Evolutionary conservation across 1,140 invertebrate species (phyloP), one percentile per base, ranked within the genome.

Genomic region (Drosophila baimaii): DNA sequence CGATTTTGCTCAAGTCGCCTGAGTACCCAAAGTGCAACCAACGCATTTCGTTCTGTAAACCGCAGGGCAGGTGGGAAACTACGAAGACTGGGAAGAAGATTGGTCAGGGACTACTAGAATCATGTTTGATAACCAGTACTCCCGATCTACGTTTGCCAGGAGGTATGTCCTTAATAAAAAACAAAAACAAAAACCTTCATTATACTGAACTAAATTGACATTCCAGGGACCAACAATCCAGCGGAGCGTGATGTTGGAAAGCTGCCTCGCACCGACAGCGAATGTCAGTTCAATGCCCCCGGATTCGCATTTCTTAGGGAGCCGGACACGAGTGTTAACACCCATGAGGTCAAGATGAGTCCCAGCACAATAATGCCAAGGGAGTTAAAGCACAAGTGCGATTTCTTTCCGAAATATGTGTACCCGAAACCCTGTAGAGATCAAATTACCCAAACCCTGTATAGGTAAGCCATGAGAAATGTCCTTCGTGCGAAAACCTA

Each of bases 361-460:
- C 39, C 66, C 2, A 68, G 73, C 1, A 3, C 61, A 15, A 43
- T 49, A n/a, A 44, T 25, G 15, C 43, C 66, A 9, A 75, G 55
- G 47, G 72, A 79, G 21, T 62, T 73, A 5, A 77, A 33, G 17
- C 61, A 69, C 6, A 83, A 81, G 13, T 88, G 84, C 35, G 59
- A 83, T 27, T 90, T 72, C 25, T 89, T 84, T 57, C 61, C 81
- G 0, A 69, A 58, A 44, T 59, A 46, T 44, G 49, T 59, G n/a
- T 80, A 89, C n/a, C 47, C 46, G 0, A 52, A 46, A 12, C 80
- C 66, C 0, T 66, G 51, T 4, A 86, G 79, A 27, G 73, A 90
- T 44, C 64, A 89, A 46, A 61, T 57, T 9, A 91, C 90, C 5
- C 90, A 91, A 23, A 90, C 90, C 5, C 71, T 91, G 29, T 91